Evolutionary conservation across 1,140 invertebrate genomes (phyloP).

Genomic region (Rhagoletis zephyria): DNA sequence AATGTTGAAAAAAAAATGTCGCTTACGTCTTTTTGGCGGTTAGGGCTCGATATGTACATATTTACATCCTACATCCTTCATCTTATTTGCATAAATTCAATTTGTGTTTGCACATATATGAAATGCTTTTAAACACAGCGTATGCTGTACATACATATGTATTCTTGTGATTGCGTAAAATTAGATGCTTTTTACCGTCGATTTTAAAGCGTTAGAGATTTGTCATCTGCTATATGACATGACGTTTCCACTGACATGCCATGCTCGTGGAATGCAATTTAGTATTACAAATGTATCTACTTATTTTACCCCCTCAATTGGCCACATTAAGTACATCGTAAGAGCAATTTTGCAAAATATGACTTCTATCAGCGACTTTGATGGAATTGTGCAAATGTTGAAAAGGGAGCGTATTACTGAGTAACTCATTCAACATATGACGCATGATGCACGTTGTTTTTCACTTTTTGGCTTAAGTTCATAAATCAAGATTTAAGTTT

Average conservation of each 20-base stretch:
- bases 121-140: conserved; percentile 20
- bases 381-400: not conserved
- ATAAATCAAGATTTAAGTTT: too few species aligned
- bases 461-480: too few species aligned
- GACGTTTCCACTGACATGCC: not conserved
- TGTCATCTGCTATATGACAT: not conserved
- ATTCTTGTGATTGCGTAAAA: not conserved
- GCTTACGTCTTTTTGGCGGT: too few species aligned
- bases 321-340: too few species aligned
- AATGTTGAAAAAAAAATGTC: too few species aligned
- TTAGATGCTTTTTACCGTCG: not conserved
- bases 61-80: not conserved
- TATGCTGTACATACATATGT: not conserved
- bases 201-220: conserved; percentile 14
- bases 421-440: too few species aligned
- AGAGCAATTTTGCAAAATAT: not conserved
- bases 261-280: not conserved
- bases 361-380: not conserved
- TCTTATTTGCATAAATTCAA: conserved; percentile 56
- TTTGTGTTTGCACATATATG: conserved; percentile 30
- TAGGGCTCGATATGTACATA: too few species aligned
- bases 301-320: too few species aligned
- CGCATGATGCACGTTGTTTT: too few species aligned
- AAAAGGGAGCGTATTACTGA: too few species aligned
- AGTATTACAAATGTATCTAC: not conserved